These are phyloP conservation scores for Anolis apletophallus DNA, from an alignment of 2,797 vertebrate species.

Conservation along the genomic window DNA sequence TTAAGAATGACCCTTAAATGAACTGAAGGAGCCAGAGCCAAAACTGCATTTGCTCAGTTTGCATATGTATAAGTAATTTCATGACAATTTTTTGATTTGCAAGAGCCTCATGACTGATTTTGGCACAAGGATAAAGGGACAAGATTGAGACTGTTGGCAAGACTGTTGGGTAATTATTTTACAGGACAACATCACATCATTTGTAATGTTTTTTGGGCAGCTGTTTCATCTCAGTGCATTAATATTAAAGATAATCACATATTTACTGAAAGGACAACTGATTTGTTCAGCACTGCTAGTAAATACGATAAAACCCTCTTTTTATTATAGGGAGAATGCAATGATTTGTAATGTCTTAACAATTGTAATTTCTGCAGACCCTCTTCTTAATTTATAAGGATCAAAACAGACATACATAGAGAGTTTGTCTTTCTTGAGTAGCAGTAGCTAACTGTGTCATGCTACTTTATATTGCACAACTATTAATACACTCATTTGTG, in stretches of 20 bases:
- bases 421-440: background rate
- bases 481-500: background rate
- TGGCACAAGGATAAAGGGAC: constrained; percentile 42
- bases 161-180: constrained; percentile 35
- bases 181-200: background rate
- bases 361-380: background rate
- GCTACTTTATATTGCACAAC: background rate
- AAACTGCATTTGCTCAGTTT: constrained; percentile 16
- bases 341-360: background rate
- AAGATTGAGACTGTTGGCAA: constrained; percentile 22
- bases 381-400: background rate
- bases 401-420: background rate
- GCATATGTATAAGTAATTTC: constrained; percentile 13
- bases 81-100: constrained; percentile 44
- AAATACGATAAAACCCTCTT: background rate
- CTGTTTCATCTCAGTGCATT: constrained; percentile 25
- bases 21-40: constrained; percentile 16
- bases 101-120: constrained; percentile 40
- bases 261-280: background rate
- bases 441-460: background rate
- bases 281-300: background rate
- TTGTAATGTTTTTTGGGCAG: constrained; percentile 20
- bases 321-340: background rate
- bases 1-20: constrained; percentile 23
- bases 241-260: constrained; percentile 36